Conservation (phyloP, 2,888 invertebrate species). For the Zygothrica quintamaculata region DNA sequence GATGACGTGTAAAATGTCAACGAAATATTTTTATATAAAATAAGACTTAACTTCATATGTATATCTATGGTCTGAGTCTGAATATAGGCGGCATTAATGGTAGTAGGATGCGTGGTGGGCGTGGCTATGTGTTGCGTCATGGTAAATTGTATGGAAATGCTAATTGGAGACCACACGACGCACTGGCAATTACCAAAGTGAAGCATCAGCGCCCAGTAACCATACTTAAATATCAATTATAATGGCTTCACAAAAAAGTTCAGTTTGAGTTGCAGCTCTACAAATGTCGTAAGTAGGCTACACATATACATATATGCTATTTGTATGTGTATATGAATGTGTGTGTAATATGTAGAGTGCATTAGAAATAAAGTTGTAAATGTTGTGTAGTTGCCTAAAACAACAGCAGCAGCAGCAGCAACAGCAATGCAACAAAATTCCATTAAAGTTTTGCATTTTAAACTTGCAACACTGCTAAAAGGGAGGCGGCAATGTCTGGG, state of each 20-base stretch:
- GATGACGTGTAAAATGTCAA: slow-evolving; percentile 68
- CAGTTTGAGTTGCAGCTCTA: slow-evolving; percentile 11
- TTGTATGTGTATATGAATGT: slow-evolving; percentile 6
- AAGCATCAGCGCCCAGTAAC: slow-evolving; percentile 24
- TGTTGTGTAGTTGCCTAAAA: slow-evolving; percentile 51
- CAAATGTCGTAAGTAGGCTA: slow-evolving; percentile 24
- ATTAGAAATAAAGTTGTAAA: slow-evolving; percentile 50
- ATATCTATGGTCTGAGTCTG: background rate
- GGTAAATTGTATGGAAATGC: slow-evolving; percentile 43
- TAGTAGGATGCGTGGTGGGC: slow-evolving; percentile 5
- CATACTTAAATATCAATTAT: slow-evolving; percentile 75
- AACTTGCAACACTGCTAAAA: slow-evolving; percentile 54
- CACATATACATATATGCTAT: slow-evolving; percentile 32
- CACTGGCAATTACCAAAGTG: slow-evolving; percentile 58
- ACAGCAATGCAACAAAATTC: slow-evolving; percentile 44
- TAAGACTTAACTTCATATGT: slow-evolving; percentile 45
- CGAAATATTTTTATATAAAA: slow-evolving; percentile 54
- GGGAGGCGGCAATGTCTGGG: slow-evolving; percentile 1
- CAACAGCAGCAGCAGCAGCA: slow-evolving; percentile 23
- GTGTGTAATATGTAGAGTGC: slow-evolving; percentile 31
- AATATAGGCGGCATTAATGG: background rate
- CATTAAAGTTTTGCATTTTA: slow-evolving; percentile 73
- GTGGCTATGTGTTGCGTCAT: slow-evolving; percentile 60
- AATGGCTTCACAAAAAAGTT: slow-evolving; percentile 43
- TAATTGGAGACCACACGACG: slow-evolving; percentile 65